Conservation (phyloP, 2,113 vertebrate species). For the Synodontis membranacea region DNA sequence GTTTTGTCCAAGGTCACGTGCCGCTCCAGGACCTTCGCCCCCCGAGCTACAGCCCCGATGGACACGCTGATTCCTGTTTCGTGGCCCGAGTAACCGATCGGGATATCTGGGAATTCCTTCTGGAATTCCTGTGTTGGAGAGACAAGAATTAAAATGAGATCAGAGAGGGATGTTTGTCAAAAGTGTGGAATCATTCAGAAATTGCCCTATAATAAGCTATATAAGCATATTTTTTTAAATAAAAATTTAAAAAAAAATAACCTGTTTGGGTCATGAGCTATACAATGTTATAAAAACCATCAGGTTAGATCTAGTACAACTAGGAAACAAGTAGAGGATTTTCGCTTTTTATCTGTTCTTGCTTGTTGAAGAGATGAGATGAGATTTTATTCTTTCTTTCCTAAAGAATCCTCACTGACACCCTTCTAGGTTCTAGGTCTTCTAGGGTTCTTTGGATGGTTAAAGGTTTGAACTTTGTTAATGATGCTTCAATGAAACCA, state of each 20-base stretch:
- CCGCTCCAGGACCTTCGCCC: constrained; percentile 93
- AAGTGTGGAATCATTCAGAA: background rate
- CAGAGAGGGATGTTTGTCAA: background rate
- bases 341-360: too few relatives aligned
- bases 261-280: too few relatives aligned
- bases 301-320: too few relatives aligned
- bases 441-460: background rate
- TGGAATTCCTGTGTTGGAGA: constrained; percentile 81
- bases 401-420: background rate
- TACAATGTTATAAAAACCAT: too few relatives aligned
- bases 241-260: too few relatives aligned
- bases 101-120: constrained; percentile 93
- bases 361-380: too few relatives aligned
- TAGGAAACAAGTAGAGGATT: too few relatives aligned
- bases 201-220: too few relatives aligned
- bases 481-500: background rate
- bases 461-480: background rate
- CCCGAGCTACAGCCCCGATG: constrained; percentile 90
- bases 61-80: constrained; percentile 89
- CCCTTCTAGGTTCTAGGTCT: background rate
- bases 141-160: background rate
- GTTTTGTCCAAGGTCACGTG: constrained; percentile 92
- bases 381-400: too few relatives aligned
- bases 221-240: too few relatives aligned
- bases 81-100: constrained; percentile 95